Conservation (phyloP, 2,113 vertebrate genomes). For the Ptyas mucosa region DNA sequence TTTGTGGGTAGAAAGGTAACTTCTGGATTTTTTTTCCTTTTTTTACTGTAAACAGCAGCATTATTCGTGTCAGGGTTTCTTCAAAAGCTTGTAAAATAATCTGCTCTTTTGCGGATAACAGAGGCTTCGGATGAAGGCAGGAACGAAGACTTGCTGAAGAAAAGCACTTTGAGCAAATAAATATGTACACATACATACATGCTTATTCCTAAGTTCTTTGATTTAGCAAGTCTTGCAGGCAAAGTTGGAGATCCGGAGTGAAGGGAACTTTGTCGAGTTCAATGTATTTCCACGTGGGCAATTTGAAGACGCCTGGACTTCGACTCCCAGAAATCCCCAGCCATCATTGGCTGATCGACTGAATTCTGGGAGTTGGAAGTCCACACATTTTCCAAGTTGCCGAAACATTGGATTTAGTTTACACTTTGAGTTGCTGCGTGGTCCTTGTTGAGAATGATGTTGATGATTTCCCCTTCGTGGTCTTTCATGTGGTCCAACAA, state of each 20-base stretch:
- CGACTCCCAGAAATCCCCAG: not conserved
- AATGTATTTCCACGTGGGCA: not conserved
- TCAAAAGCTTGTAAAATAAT: constrained; percentile 26
- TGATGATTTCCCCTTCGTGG: constrained; percentile 96
- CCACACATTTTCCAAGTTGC: not conserved
- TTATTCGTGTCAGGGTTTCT: constrained; percentile 20
- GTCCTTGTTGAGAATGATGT: constrained; percentile 94
- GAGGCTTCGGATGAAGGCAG: constrained; percentile 34
- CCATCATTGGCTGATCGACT: not conserved
- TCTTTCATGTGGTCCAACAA: constrained; percentile 99
- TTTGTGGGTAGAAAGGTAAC: constrained; percentile 40
- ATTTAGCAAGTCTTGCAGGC: constrained; percentile 44
- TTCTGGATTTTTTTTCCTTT: constrained; percentile 1
- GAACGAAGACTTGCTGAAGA: not conserved
- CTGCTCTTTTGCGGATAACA: constrained; percentile 46
- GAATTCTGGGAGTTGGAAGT: not conserved
- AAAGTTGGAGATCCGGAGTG: constrained; percentile 49
- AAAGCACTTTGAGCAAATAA: not conserved
- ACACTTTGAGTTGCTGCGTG: constrained; percentile 63
- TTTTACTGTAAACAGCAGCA: constrained; percentile 23
- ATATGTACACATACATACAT: not conserved
- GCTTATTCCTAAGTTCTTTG: constrained; percentile 25
- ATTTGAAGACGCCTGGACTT: not conserved
- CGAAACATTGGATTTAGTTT: constrained; percentile 18
- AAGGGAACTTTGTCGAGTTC: constrained; percentile 43